Percentiles rank a stretch among this genome's conserved stretches.
These are phyloP conservation scores for Drosophila conformis DNA, from an alignment of 2,888 invertebrate species.

Conservation along the genomic window DNA sequence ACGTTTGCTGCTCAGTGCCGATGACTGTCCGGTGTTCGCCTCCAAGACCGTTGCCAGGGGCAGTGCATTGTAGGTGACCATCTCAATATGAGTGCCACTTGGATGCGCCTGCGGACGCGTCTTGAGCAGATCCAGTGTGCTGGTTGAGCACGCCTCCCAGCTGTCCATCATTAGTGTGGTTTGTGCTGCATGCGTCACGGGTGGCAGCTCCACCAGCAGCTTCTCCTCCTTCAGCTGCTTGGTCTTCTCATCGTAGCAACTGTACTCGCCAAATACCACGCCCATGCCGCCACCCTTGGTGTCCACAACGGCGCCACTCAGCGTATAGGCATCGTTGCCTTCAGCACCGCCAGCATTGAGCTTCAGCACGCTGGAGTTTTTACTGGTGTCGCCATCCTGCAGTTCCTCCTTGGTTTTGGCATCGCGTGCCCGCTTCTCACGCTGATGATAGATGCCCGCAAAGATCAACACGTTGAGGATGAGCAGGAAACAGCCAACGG, in stretches of 20 bases:
- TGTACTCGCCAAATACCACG: constrained; percentile 87
- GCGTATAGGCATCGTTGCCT: constrained; percentile 62
- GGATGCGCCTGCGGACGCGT: constrained; percentile 61
- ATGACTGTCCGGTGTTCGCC: constrained; percentile 20
- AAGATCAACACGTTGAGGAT: constrained; percentile 94
- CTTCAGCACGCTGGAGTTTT: constrained; percentile 81
- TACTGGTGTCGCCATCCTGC: constrained; percentile 86
- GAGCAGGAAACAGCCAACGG: constrained; percentile 93
- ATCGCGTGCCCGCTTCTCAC: constrained; percentile 88
- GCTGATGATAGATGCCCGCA: constrained; percentile 94
- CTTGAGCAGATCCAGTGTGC: constrained; percentile 81
- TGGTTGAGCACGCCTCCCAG: constrained; percentile 78
- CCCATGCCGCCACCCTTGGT: constrained; percentile 69
- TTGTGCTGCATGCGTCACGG: constrained; percentile 49
- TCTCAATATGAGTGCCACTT: constrained; percentile 57
- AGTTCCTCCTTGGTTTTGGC: constrained; percentile 92
- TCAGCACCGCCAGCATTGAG: constrained; percentile 73
- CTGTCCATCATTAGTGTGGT: constrained; percentile 67
- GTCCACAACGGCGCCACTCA: constrained; percentile 68
- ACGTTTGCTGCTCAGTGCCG: constrained; percentile 70
- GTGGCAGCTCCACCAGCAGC: constrained; percentile 87
- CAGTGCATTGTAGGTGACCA: constrained; percentile 72
- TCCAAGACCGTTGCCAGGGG: constrained; percentile 65
- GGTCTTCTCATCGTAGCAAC: constrained; percentile 88
- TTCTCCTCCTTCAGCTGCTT: constrained; percentile 86